Conservation (phyloP, 2,797 vertebrate species). For the Acanthopagrus latus region DNA sequence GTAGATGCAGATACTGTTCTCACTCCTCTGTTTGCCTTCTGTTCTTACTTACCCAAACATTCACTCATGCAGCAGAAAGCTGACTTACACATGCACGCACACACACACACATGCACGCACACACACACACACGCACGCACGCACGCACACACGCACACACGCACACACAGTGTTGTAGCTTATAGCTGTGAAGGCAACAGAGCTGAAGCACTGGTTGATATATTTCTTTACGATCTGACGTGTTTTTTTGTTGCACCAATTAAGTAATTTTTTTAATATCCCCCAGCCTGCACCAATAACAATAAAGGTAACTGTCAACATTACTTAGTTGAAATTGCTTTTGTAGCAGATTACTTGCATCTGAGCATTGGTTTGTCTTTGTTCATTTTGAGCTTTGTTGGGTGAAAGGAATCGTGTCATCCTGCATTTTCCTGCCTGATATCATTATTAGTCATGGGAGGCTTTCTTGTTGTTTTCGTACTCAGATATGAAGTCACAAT, state of each 20-base stretch:
- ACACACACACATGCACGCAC: neutral
- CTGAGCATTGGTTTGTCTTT: constrained; percentile 75
- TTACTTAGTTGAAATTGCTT: constrained; percentile 78
- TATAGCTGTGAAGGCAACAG: constrained; percentile 32
- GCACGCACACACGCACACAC: too few species aligned
- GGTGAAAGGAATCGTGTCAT: constrained; percentile 66
- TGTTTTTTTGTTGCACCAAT: constrained; percentile 80
- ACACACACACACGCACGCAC: too few species aligned
- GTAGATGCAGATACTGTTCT: constrained; percentile 18
- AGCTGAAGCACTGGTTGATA: constrained; percentile 47
- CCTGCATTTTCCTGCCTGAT: constrained; percentile 75
- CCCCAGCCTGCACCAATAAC: constrained; percentile 88
- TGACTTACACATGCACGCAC: constrained; percentile 8
- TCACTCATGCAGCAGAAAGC: constrained; percentile 15
- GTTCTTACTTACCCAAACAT: constrained; percentile 29
- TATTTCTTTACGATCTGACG: constrained; percentile 41
- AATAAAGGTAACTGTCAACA: constrained; percentile 86
- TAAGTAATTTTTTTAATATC: constrained; percentile 84
- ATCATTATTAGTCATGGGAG: constrained; percentile 81
- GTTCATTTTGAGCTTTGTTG: constrained; percentile 70
- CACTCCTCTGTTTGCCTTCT: constrained; percentile 21
- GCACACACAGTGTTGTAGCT: constrained; percentile 1
- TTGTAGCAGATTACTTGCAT: constrained; percentile 75
- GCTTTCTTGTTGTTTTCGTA: constrained; percentile 56
- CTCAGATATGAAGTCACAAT: constrained; percentile 28